Base-by-base conservation (phyloP, 1,140 invertebrate species). In the Propsilocerus akamusi region DNA sequence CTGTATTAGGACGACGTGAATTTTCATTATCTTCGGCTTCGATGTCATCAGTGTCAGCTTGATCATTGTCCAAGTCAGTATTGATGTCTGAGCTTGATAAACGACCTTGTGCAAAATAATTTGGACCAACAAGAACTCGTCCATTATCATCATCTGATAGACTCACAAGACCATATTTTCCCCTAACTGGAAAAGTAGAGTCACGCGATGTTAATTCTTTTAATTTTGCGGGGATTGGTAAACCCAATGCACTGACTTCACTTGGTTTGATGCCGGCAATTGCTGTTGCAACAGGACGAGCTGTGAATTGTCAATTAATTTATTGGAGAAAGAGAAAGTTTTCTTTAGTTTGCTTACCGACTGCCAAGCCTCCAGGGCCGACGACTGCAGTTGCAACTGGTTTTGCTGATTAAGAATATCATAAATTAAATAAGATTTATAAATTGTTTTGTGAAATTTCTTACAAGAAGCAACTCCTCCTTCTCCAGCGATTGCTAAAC, bases 361-460 rank as follows among this genome's bases (percentile, higher is more conserved):
- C 66, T 2, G 80, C 78, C 8, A 81, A 60, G 1, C 80, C 79
- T 25, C 72, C 72, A 0, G 73, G 70, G 0, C 76, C 76, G 0
- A 78, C 78, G 1, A 83, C 71, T 0, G 80, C 79, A 3, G 77
- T 78, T 0, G 71, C 80, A 26, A 75, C 63, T 0, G 80, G 80
- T 57, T 78, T 74, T 11, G 77, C 12, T 17, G 17, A 14, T 41
- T 20, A n/a, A n/a, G n/a, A n/a, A n/a, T n/a, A n/a, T n/a, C n/a
- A n/a, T n/a, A n/a, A n/a, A n/a, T n/a, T n/a, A n/a, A n/a, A n/a
- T n/a, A n/a, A n/a, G n/a, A n/a, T n/a, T n/a, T n/a, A n/a, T n/a
- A n/a, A n/a, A n/a, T n/a, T n/a, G n/a, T n/a, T n/a, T n/a, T n/a
- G n/a, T n/a, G n/a, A n/a, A n/a, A n/a, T n/a, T n/a, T n/a, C n/a